A percentile compares a stretch with the other conserved stretches of the same genome.
phyloP scores from a whole-genome alignment of 1,140 invertebrate genomes.

The Maniola jurtina region DNA sequence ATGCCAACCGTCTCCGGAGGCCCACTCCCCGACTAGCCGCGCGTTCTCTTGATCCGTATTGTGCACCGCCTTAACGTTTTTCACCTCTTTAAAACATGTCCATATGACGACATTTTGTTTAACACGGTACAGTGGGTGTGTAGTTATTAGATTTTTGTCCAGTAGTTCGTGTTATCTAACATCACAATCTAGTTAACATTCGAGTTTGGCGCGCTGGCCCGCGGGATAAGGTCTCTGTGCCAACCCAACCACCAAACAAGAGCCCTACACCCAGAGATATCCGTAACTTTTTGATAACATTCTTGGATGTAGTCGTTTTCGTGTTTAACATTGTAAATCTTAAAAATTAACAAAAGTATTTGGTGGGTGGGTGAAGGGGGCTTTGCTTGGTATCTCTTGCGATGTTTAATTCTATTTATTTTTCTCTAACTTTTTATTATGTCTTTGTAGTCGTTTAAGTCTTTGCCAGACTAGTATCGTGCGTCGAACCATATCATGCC shows the following conservation, averaged over 20 bases:
- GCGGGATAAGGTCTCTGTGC: conserved; percentile 71
- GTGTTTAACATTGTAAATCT: conserved; percentile 21
- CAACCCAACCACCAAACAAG: conserved; percentile 78
- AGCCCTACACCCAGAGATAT: conserved; percentile 74
- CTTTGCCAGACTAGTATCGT: not conserved
- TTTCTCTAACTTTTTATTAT: conserved; percentile 7
- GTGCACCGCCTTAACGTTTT: conserved; percentile 40
- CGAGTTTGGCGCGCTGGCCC: conserved; percentile 58
- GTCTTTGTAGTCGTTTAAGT: not conserved
- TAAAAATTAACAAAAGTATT: conserved; percentile 60
- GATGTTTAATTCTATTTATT: conserved; percentile 21
- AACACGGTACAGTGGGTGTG: conserved; percentile 23
- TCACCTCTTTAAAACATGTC: conserved; percentile 41
- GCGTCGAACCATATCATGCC: not conserved
- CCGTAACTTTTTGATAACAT: conserved; percentile 33
- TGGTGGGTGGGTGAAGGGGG: conserved; percentile 80
- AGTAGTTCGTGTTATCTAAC: conserved; percentile 38
- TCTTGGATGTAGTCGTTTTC: conserved; percentile 5
- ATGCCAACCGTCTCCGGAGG: conserved; percentile 77
- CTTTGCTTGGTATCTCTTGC: conserved; percentile 80
- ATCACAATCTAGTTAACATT: conserved; percentile 17
- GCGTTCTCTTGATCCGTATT: conserved; percentile 43
- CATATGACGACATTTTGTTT: conserved; percentile 45
- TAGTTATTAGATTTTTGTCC: conserved; percentile 24
- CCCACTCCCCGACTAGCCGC: conserved; percentile 66